Conservation (phyloP, 2,113 vertebrate genomes). For the Murina feae region DNA sequence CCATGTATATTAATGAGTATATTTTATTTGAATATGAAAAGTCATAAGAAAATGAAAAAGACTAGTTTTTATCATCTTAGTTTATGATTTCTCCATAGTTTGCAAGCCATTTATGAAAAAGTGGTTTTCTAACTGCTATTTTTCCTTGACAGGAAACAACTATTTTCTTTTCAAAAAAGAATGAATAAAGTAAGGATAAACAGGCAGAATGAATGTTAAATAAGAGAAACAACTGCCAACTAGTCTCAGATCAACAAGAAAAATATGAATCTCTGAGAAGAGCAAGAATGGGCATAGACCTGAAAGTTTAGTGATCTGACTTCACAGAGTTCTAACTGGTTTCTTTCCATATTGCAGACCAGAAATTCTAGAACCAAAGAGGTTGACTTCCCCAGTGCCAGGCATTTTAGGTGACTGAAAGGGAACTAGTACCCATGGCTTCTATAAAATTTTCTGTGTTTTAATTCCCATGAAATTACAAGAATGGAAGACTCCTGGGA, state of each 20-base stretch:
- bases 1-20: not conserved
- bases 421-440: not conserved
- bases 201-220: too few relatives aligned
- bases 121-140: not conserved
- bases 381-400: fast-evolving
- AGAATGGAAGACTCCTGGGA: not conserved
- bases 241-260: not conserved
- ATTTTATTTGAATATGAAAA: not conserved
- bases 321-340: not conserved
- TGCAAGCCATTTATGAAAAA: not conserved
- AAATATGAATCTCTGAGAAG: not conserved
- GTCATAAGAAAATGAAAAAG: not conserved
- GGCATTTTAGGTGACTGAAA: not conserved
- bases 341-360: not conserved
- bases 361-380: not conserved
- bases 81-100: not conserved
- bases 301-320: not conserved
- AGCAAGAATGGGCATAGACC: not conserved
- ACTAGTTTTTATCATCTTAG: not conserved
- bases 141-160: not conserved
- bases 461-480: too few relatives aligned
- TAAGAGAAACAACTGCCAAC: not conserved
- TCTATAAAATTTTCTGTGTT: not conserved
- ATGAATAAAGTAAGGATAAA: not conserved
- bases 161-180: not conserved